Percentiles rank a stretch among this genome's conserved stretches.
These are phyloP conservation scores for Erpetoichthys calabaricus DNA, from an alignment of 2,797 vertebrate species.

Conservation along the genomic window DNA sequence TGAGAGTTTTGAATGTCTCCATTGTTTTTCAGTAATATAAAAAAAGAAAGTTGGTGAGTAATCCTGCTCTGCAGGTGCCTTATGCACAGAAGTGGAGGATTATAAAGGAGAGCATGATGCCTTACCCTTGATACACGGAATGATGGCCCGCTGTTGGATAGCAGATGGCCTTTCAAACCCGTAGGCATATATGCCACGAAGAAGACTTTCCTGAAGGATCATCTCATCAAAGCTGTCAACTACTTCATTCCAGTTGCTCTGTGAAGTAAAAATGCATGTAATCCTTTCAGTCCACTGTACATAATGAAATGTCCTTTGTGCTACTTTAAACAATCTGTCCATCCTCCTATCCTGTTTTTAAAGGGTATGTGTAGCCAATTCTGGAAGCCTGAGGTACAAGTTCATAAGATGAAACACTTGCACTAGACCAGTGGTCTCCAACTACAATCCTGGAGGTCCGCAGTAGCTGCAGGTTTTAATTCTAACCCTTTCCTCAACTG, in stretches of 20 bases:
- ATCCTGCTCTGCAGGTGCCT: too few species aligned
- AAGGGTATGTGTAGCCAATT: too few species aligned
- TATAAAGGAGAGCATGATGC: neutral
- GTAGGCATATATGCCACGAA: constrained; percentile 5
- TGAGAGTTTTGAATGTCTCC: neutral
- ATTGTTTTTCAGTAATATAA: neutral
- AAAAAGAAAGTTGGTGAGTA: too few species aligned
- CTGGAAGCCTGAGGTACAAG: neutral
- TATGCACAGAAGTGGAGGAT: too few species aligned
- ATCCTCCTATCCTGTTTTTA: too few species aligned
- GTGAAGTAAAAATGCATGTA: neutral
- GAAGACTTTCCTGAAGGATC: constrained; percentile 4
- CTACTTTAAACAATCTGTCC: too few species aligned
- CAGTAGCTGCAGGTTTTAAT: too few species aligned
- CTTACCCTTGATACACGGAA: constrained; percentile 10
- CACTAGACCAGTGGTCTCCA: too few species aligned
- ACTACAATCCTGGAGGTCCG: too few species aligned
- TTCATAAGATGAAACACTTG: too few species aligned
- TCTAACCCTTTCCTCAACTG: too few species aligned
- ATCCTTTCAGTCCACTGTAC: neutral
- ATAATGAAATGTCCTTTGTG: too few species aligned
- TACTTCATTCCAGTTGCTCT: constrained; percentile 10
- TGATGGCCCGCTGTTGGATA: constrained; percentile 8
- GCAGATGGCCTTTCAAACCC: constrained; percentile 6
- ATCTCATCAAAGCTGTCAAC: constrained; percentile 5